Conservation (phyloP, 2,888 invertebrate species). For the Agrypnus murinus region DNA sequence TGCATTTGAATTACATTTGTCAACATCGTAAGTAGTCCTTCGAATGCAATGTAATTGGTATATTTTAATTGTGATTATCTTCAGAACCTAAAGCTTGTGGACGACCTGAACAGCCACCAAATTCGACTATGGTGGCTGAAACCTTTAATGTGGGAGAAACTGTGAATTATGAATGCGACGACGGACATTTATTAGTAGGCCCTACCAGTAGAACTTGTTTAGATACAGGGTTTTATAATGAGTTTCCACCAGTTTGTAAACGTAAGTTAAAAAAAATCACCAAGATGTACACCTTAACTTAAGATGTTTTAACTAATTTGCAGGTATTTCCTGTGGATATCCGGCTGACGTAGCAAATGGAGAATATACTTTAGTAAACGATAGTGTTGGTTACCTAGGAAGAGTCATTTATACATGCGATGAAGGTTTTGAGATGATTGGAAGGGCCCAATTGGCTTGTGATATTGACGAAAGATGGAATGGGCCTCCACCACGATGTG, state of each 20-base stretch:
- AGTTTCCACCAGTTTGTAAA: constrained; percentile 95
- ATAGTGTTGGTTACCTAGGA: constrained; percentile 90
- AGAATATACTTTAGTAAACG: constrained; percentile 85
- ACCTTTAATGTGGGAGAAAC: constrained; percentile 87
- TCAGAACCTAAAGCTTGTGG: constrained; percentile 93
- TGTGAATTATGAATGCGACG: constrained; percentile 89
- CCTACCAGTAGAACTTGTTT: constrained; percentile 88
- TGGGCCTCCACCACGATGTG: constrained; percentile 92
- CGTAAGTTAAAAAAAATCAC: constrained; percentile 75
- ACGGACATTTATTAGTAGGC: constrained; percentile 90
- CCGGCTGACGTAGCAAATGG: constrained; percentile 92
- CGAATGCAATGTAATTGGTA: too few species aligned
- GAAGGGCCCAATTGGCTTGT: constrained; percentile 88
- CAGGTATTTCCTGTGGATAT: constrained; percentile 92
- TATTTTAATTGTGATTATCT: constrained; percentile 13
- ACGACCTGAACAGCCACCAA: constrained; percentile 93
- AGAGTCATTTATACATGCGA: constrained; percentile 89
- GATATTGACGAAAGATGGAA: constrained; percentile 96
- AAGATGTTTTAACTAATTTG: constrained; percentile 50
- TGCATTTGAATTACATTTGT: constrained; percentile 91
- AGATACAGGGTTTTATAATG: constrained; percentile 94
- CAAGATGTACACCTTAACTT: not conserved
- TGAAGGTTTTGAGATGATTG: constrained; percentile 89
- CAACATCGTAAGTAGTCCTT: constrained; percentile 91
- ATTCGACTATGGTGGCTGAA: constrained; percentile 88